Conservation (phyloP, 1,140 invertebrate species). For the Euura lappo region DNA sequence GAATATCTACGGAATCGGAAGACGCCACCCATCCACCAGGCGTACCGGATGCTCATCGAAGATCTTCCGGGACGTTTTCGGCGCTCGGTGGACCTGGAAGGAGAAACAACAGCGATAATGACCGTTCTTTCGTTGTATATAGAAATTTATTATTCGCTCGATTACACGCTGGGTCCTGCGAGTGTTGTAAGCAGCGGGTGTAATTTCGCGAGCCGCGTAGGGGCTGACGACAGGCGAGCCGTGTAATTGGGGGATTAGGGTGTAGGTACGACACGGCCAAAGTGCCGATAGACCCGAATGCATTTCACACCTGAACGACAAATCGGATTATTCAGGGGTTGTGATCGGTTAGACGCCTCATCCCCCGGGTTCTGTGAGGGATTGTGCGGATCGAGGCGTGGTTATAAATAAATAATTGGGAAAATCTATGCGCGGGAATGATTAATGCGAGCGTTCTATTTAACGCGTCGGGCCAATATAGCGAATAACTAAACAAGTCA, state of each 20-base stretch:
- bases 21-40: conserved; percentile 8
- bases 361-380: no score
- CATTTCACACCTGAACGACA: background rate
- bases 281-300: background rate
- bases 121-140: background rate
- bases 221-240: background rate
- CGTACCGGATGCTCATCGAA: conserved; percentile 17
- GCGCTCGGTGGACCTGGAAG: background rate
- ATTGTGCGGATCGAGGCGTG: background rate
- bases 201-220: no score
- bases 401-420: conserved; percentile 3
- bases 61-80: background rate
- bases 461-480: background rate
- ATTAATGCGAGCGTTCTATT: background rate
- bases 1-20: background rate
- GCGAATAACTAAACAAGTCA: conserved; percentile 9
- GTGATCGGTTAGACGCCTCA: no score
- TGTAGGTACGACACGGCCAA: background rate
- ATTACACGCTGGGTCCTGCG: background rate
- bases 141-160: background rate
- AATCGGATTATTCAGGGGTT: background rate
- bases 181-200: no score
- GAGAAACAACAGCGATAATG: background rate
- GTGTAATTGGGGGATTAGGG: background rate
- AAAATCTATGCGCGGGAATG: no score